Evolutionary conservation across 2,888 invertebrate species (phyloP).

Genomic region (Herminia tarsipennalis): DNA sequence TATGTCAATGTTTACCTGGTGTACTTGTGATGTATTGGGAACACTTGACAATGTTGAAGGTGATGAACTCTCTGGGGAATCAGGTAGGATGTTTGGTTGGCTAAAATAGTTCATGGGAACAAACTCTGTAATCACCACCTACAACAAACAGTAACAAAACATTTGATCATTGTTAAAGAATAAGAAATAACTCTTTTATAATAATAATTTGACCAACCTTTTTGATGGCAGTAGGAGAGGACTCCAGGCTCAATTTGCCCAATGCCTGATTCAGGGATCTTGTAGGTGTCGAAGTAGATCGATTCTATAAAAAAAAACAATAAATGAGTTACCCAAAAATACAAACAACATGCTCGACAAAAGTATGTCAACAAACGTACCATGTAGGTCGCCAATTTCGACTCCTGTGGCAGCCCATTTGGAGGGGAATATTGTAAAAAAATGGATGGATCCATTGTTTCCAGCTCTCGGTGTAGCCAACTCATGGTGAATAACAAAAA

Average conservation of each 20-base stretch:
- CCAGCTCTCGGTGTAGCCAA: slow-evolving; percentile 51
- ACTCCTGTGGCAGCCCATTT: slow-evolving; percentile 92
- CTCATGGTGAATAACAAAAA: slow-evolving; percentile 35
- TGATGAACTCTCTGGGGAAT: slow-evolving; percentile 69
- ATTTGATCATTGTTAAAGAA: background rate
- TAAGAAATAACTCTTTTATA: no score
- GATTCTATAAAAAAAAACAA: slow-evolving; percentile 66
- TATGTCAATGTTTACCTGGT: slow-evolving; percentile 62
- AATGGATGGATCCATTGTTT: slow-evolving; percentile 91
- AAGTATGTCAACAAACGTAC: slow-evolving; percentile 65
- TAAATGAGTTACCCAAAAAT: slow-evolving; percentile 9
- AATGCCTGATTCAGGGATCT: slow-evolving; percentile 64
- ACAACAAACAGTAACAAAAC: slow-evolving; percentile 13
- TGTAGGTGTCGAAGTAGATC: slow-evolving; percentile 63
- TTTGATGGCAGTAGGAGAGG: slow-evolving; percentile 64
- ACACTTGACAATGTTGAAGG: slow-evolving; percentile 53
- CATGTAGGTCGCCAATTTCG: slow-evolving; percentile 94
- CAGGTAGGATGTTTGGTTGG: slow-evolving; percentile 57
- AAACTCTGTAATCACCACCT: slow-evolving; percentile 72
- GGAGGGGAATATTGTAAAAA: slow-evolving; percentile 87
- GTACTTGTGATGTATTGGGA: slow-evolving; percentile 66
- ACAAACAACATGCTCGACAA: slow-evolving; percentile 4
- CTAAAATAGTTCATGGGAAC: slow-evolving; percentile 72
- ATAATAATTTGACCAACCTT: no score
- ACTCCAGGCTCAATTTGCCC: slow-evolving; percentile 66